phyloP scores from a whole-genome alignment of 2,113 vertebrate genomes.

The Mobula birostris region DNA sequence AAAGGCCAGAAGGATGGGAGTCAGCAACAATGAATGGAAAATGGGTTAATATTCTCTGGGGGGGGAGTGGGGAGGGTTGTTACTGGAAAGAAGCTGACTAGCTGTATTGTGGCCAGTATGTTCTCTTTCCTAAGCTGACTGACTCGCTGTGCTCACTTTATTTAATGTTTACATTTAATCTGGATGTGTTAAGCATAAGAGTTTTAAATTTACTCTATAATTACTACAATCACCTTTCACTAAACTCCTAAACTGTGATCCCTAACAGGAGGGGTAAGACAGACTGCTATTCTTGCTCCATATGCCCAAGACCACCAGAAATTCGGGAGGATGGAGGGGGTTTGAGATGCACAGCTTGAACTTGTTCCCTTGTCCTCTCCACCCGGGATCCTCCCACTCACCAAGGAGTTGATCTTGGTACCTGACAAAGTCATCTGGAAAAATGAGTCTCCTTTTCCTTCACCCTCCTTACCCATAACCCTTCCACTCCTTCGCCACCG shows the following conservation, averaged over 20 bases:
- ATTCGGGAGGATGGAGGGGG: too few species aligned
- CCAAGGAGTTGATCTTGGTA: background rate
- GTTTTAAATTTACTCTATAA: background rate
- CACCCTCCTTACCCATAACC: background rate
- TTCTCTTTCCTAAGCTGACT: background rate
- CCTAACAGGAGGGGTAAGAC: too few species aligned
- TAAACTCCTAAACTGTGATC: too few species aligned
- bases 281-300: background rate
- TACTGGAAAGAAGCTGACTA: background rate
- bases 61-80: background rate
- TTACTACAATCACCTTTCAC: background rate
- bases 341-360: too few species aligned
- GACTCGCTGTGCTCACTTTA: background rate
- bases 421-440: background rate
- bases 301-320: background rate
- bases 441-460: background rate
- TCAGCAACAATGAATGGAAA: background rate
- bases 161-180: background rate
- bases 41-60: background rate
- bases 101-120: background rate
- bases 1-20: background rate
- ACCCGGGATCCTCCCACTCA: background rate
- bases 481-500: too few species aligned
- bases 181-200: background rate
- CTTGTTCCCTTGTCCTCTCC: too few species aligned